These are phyloP conservation scores for Campaea margaritaria DNA, from an alignment of 2,888 invertebrate species.

Conservation along the genomic window DNA sequence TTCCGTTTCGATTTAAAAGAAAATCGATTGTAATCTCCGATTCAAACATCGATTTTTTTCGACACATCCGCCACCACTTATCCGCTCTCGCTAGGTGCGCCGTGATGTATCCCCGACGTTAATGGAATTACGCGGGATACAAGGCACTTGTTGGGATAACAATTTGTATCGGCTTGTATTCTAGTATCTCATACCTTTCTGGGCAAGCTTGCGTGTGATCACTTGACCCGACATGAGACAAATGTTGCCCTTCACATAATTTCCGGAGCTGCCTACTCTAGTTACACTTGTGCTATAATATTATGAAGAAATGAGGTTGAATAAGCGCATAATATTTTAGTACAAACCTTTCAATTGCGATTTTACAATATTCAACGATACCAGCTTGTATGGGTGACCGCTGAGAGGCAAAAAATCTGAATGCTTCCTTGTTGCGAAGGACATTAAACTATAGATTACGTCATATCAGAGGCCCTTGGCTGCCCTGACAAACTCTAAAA, in stretches of 20 bases:
- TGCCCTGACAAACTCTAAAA: too few species aligned
- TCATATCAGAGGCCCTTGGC: too few species aligned
- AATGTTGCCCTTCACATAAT: slow-evolving; percentile 1
- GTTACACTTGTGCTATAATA: too few species aligned
- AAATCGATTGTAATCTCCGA: neutral
- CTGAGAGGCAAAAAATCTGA: too few species aligned
- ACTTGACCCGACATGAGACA: slow-evolving; percentile 21
- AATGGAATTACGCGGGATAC: slow-evolving; percentile 73
- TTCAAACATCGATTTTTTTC: neutral
- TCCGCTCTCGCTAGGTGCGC: slow-evolving; percentile 39
- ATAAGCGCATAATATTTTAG: too few species aligned
- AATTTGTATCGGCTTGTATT: slow-evolving; percentile 54
- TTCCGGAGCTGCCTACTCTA: neutral
- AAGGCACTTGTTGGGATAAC: slow-evolving; percentile 62
- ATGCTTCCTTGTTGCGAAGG: too few species aligned
- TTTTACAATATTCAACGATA: too few species aligned
- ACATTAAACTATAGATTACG: too few species aligned
- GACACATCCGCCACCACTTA: neutral
- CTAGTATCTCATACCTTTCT: slow-evolving; percentile 31
- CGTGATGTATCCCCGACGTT: slow-evolving; percentile 74
- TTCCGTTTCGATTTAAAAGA: neutral
- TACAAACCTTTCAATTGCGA: too few species aligned
- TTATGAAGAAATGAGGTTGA: too few species aligned
- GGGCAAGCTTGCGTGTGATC: slow-evolving; percentile 21
- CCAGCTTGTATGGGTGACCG: too few species aligned